Base-by-base conservation (phyloP, 2,888 invertebrate species). In the Notodonta ziczac region DNA sequence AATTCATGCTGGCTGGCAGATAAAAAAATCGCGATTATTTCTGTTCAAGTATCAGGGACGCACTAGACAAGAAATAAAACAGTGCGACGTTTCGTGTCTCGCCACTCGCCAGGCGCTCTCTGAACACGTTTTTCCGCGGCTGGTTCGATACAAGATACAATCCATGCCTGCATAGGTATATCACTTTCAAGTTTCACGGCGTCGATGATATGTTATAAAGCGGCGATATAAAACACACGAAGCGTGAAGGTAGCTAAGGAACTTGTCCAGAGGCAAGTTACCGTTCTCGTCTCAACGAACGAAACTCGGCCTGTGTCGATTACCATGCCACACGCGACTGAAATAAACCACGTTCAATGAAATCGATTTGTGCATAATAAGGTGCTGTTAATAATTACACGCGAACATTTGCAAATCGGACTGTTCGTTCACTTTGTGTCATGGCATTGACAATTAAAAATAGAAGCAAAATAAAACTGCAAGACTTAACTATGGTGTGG, bases 291-390 rank as follows among this genome's bases (percentile, higher is more conserved):
- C 62, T 65, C 62, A 50, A 16, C 60, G 59, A 71, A 63, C 64
- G 62, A 75, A 72, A 69, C 72, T 60, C 65, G 57, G 67, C 69
- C 58, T 67, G 70, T 39, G 50, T 56, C 66, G 70, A 69, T 67
- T 67, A 73, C 76, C 76, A 69, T 68, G 71, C 67, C 67, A 72
- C 70, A 68, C 70, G 80, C 82, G 83, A 83, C 83, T 80, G 70
- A 84, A 85, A 85, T 83, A 85, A 82, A 78, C 77, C 80, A 69
- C 76, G 74, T 71, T 78, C 77, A 83, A 80, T 82, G 76, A 80
- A 85, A 84, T 82, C 79, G 78, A 83, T 84, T 84, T 73, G 65
- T 76, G 75, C 70, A 80, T 80, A 73, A 69, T 74, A 77, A 73
- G 74, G 52, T 73, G 58, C 59, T 66, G 65, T 66, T 64, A 62